Evolutionary conservation across 1,140 invertebrate genomes (phyloP).

Genomic region (Pomacea maculata): DNA sequence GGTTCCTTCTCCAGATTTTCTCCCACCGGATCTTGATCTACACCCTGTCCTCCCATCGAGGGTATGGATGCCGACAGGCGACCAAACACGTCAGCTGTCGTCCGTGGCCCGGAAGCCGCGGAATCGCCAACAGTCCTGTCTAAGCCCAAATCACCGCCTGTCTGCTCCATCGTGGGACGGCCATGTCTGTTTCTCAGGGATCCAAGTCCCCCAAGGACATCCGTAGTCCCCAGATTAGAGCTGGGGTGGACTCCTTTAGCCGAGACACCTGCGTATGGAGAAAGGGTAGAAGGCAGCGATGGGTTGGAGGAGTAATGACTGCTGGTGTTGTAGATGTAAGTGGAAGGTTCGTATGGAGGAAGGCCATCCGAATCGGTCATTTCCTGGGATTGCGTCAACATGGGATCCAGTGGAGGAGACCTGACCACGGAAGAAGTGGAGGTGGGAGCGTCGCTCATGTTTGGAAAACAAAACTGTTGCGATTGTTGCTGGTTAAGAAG

Average conservation of each 20-base stretch:
- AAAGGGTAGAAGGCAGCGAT: too few species aligned
- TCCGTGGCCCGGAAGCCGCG: background rate
- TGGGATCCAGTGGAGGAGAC: background rate
- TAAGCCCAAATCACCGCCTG: too few species aligned
- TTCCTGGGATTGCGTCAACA: slow-evolving; percentile 2
- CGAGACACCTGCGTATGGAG: too few species aligned
- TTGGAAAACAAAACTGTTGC: slow-evolving; percentile 7
- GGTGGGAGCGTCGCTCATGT: background rate
- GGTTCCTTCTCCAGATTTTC: slow-evolving; percentile 3
- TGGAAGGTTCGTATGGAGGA: background rate
- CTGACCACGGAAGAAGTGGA: background rate
- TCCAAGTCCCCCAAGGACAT: too few species aligned
- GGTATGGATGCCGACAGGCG: background rate
- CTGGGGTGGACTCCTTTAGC: too few species aligned
- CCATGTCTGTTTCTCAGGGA: too few species aligned
- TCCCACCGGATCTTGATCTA: background rate
- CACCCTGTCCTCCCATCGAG: too few species aligned
- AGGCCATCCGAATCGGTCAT: background rate
- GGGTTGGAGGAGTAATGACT: background rate
- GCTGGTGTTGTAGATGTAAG: background rate
- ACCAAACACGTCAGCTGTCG: background rate
- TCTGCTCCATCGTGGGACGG: too few species aligned
- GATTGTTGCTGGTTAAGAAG: background rate
- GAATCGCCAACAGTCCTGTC: too few species aligned
- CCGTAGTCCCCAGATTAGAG: too few species aligned